A percentile compares a stretch with the other conserved stretches of the same genome.
phyloP scores from a whole-genome alignment of 2,113 vertebrate species.

The Corydoras sp. region DNA sequence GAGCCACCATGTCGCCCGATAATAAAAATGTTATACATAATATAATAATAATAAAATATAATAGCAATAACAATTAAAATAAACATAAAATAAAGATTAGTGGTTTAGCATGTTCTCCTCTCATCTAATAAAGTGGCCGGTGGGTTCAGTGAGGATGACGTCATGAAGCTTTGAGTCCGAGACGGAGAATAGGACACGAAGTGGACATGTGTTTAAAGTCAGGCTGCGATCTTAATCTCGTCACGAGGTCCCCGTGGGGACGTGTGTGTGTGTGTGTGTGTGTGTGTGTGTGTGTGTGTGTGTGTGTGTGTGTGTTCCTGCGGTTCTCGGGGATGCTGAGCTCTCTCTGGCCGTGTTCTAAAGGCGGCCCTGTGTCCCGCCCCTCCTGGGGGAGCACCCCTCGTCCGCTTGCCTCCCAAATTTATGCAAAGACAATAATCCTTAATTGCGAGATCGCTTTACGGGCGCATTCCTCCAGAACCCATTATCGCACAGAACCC shows the following conservation, averaged over 20 bases:
- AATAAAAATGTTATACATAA: too few relatives aligned
- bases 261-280: neutral
- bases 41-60: too few relatives aligned
- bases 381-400: constrained; percentile 50
- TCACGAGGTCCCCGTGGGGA: neutral
- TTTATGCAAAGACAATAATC: constrained; percentile 73
- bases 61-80: too few relatives aligned
- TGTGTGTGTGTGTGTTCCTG: constrained; percentile 26
- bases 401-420: constrained; percentile 48
- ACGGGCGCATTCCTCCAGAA: constrained; percentile 64
- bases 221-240: too few relatives aligned
- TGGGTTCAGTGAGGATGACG: too few relatives aligned
- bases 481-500: constrained; percentile 65
- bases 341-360: constrained; percentile 56
- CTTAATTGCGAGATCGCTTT: constrained; percentile 71
- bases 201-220: too few relatives aligned
- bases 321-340: constrained; percentile 48
- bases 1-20: too few relatives aligned
- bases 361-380: constrained; percentile 57
- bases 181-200: too few relatives aligned
- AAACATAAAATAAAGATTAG: too few relatives aligned
- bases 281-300: constrained; percentile 14
- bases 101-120: too few relatives aligned
- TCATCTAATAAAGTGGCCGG: too few relatives aligned
- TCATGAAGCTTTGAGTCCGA: too few relatives aligned